Conservation (phyloP, 2,113 vertebrate species). For the Gorsachius goisagi region DNA sequence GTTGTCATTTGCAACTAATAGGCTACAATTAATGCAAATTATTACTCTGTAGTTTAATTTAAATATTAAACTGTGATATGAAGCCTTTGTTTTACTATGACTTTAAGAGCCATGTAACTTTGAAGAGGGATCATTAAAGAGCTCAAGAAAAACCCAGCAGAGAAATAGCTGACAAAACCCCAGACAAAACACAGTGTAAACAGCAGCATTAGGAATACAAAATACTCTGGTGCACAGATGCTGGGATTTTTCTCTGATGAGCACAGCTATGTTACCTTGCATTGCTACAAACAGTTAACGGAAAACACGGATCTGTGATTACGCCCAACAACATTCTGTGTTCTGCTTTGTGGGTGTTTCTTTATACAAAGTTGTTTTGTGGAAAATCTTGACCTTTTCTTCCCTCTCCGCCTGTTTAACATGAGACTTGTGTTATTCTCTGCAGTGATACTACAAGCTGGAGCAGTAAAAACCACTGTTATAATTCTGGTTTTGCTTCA, state of each 20-base stretch:
- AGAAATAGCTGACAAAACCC: background rate
- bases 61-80: background rate
- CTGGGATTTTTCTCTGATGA: background rate
- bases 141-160: background rate
- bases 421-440: background rate
- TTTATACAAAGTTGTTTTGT: background rate
- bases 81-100: background rate
- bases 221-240: background rate
- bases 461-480: background rate
- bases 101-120: background rate
- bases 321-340: background rate
- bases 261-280: background rate
- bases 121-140: constrained; percentile 4
- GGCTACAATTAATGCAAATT: constrained; percentile 56
- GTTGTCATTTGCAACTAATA: constrained; percentile 45
- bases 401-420: background rate
- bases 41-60: background rate
- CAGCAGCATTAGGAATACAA: background rate
- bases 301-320: background rate
- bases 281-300: background rate
- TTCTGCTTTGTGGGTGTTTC: background rate
- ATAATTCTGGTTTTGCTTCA: background rate
- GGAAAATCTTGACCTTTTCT: constrained; percentile 1
- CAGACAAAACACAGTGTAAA: background rate
- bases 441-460: background rate